Percentiles rank a stretch among this genome's conserved stretches.
Conservation (phyloP, 2,113 vertebrate genomes). For the Pteropus alecto region DNA sequence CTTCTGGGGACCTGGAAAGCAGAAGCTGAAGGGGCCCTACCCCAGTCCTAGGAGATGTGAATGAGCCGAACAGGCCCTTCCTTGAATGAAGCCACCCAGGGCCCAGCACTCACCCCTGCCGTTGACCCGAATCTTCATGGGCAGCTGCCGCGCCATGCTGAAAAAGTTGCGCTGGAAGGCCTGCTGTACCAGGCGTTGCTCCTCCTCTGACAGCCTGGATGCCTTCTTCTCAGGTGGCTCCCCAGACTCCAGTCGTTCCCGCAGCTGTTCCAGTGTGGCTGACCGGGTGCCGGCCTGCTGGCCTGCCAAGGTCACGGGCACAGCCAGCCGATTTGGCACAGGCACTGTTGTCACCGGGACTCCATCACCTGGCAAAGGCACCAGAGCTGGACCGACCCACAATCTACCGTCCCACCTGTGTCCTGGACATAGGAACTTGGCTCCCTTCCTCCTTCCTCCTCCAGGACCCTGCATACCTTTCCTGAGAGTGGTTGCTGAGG, state of each 20-base stretch:
- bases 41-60: accelerated
- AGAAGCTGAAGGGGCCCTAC: neutral
- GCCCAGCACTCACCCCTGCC: constrained; percentile 86
- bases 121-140: constrained; percentile 91
- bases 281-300: constrained; percentile 88
- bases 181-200: constrained; percentile 95
- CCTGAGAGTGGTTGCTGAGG: constrained; percentile 86
- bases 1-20: neutral
- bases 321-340: constrained; percentile 86
- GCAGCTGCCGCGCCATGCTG: constrained; percentile 93
- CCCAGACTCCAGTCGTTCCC: constrained; percentile 91
- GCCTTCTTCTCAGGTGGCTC: constrained; percentile 91
- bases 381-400: neutral
- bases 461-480: constrained; percentile 83
- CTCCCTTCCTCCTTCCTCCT: neutral
- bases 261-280: constrained; percentile 91
- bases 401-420: neutral
- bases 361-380: constrained; percentile 75
- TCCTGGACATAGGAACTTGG: neutral
- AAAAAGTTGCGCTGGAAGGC: constrained; percentile 95
- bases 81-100: neutral
- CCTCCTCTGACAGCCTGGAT: constrained; percentile 88
- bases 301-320: constrained; percentile 86
- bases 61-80: no score
- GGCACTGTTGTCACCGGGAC: constrained; percentile 80